Conservation (phyloP, 2,797 vertebrate species). For the Gallinago nigripennis region DNA sequence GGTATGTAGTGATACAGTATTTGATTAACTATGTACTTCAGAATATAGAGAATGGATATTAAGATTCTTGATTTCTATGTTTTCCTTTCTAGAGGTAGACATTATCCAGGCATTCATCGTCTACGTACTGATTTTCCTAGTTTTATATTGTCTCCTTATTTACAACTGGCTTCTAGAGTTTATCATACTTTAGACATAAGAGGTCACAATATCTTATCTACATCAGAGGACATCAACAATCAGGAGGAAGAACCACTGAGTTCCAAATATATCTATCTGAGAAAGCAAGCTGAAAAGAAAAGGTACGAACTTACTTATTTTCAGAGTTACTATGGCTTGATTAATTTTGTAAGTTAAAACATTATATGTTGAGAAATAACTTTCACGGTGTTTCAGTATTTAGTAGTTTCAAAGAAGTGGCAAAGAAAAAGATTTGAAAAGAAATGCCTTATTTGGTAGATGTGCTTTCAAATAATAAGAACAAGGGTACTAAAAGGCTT, state of each 20-base stretch:
- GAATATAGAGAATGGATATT: not conserved
- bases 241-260: conserved; percentile 12
- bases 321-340: not conserved
- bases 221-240: not conserved
- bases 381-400: not conserved
- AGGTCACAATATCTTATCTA: conserved; percentile 28
- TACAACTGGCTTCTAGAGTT: conserved; percentile 74
- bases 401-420: not conserved
- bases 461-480: not conserved
- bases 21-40: not conserved
- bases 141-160: conserved; percentile 63
- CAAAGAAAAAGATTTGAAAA: not conserved
- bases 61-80: not conserved
- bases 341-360: not conserved
- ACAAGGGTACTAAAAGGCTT: not conserved
- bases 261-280: not conserved
- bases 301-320: conserved; percentile 29
- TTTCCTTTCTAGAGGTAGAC: conserved; percentile 45
- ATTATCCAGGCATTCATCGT: conserved; percentile 54
- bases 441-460: not conserved
- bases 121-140: conserved; percentile 63
- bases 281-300: conserved; percentile 31
- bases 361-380: not conserved
- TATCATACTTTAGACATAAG: conserved; percentile 64
- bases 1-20: not conserved